Evolutionary conservation across 2,113 vertebrate species (phyloP), one percentile per base, ranked within the genome.

Genomic region (Oreochromis tanganicae): DNA sequence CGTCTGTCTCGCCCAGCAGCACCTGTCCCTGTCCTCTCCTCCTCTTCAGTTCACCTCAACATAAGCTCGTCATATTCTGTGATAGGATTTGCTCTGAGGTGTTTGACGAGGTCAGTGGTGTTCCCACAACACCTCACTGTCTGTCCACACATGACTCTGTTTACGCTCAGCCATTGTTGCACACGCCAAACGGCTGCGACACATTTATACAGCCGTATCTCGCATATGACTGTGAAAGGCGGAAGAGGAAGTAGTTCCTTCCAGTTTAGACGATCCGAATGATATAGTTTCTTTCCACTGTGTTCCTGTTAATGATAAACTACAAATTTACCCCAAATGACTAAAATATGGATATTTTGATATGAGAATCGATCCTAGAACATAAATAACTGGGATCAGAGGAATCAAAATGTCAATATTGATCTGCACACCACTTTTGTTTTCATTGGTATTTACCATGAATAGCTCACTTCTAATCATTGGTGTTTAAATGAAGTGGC

Each of bases 21-120:
- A 59, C 56, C 24, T 1, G 0, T 27, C 21, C 55, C 0, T 1
- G 0, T 56, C 6, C 0, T 1, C 0, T 56, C 6, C 11, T 27
- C 55, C 24, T 59, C 27, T 3, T 0, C n/a, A 12, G n/a, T 6
- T 55, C 1, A 0, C 3, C 52, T 54, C 52, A 0, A 6, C 52
- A 6, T 21, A 54, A 0, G 1, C 10, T 12, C 21, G 5, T 24
- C n/a, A 56, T 56, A 24, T 56, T 13, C 54, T 55, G 10, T 12
- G 54, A 55, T 55, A 54, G 6, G 54, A 56, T 56, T 56, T 13
- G 24, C 54, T 56, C 11, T 7, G n/a, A 56, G 54, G n/a, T 13
- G 54, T 55, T 55, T 55, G 54, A 55, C 0, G 3, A 12, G n/a
- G 54, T 24, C 0, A 55, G 10, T 1, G n/a, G 0, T 24, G 54